Conservation (phyloP, 2,113 vertebrate genomes). For the Tringa solitaria region DNA sequence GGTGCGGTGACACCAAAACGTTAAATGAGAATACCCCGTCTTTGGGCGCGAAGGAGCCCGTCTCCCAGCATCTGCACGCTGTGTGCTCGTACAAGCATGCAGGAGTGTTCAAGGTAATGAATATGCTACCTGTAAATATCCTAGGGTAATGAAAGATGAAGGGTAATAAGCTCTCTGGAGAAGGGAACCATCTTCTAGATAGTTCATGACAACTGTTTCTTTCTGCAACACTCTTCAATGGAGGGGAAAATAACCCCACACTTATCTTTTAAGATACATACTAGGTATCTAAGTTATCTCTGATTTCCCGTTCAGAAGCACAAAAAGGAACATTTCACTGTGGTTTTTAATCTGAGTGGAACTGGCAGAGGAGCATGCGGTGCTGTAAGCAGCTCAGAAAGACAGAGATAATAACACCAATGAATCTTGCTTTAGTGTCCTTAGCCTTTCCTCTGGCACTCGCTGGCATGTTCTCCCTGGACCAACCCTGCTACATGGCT, state of each 20-base stretch:
- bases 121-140: constrained; percentile 24
- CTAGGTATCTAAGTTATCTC: constrained; percentile 2
- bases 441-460: background rate
- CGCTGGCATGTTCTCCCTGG: background rate
- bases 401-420: background rate
- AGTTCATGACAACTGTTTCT: constrained; percentile 5
- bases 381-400: background rate
- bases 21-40: background rate
- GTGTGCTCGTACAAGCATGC: background rate
- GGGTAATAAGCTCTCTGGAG: constrained; percentile 36
- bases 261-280: constrained; percentile 12
- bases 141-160: constrained; percentile 49
- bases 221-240: background rate
- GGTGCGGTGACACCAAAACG: background rate
- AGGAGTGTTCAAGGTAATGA: background rate
- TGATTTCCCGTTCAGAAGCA: background rate
- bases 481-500: background rate
- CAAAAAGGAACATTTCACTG: background rate
- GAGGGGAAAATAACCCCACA: accelerated
- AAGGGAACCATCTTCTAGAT: constrained; percentile 1
- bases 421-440: background rate
- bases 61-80: background rate
- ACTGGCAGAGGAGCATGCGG: background rate
- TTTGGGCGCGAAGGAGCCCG: background rate
- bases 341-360: constrained; percentile 14